Conservation (phyloP, 2,113 vertebrate species). For the Martes martes region DNA sequence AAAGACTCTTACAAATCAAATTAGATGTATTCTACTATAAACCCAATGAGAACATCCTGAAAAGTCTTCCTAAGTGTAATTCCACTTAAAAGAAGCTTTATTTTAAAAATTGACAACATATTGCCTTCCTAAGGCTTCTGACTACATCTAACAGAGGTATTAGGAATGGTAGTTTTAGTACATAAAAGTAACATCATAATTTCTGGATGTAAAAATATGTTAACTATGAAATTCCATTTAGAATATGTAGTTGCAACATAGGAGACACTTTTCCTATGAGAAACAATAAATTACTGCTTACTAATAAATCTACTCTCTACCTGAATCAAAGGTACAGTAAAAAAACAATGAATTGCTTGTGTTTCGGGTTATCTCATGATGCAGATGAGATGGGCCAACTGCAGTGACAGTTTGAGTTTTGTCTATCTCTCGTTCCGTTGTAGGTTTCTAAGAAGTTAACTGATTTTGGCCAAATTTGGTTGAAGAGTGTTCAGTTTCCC, state of each 20-base stretch:
- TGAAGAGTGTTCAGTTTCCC: background rate
- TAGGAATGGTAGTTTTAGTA: background rate
- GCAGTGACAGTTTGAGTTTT: background rate
- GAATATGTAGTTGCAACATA: background rate
- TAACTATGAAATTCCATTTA: background rate
- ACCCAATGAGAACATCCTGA: background rate
- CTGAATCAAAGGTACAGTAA: background rate
- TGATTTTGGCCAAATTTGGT: background rate
- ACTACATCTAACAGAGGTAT: background rate
- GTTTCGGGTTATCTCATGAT: background rate
- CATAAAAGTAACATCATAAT: background rate
- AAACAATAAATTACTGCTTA: background rate
- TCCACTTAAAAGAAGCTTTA: background rate
- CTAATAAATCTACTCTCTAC: background rate
- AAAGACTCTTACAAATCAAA: background rate
- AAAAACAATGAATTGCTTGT: background rate
- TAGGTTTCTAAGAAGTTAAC: background rate
- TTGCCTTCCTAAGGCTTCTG: background rate
- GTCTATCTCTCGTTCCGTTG: background rate
- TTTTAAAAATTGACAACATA: background rate
- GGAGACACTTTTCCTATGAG: background rate
- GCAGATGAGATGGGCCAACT: background rate
- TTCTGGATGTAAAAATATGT: background rate
- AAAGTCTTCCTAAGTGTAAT: background rate
- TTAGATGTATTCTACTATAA: background rate